These are phyloP conservation scores for Drosophila imparisetae DNA, from an alignment of 2,888 invertebrate species.

Conservation along the genomic window DNA sequence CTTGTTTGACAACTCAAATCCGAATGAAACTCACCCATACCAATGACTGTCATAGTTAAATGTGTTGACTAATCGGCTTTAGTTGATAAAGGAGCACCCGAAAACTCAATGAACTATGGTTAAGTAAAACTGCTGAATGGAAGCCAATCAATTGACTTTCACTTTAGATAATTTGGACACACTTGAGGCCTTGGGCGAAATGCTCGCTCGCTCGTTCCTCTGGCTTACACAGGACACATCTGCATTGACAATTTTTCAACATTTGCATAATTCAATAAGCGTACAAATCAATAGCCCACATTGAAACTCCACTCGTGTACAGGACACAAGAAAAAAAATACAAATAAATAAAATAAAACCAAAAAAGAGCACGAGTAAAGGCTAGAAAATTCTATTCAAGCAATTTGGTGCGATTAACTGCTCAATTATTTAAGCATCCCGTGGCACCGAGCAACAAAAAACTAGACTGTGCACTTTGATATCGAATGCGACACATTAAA, in stretches of 20 bases:
- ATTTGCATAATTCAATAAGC: slow-evolving; percentile 78
- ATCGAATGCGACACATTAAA: background rate
- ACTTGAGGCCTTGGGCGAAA: slow-evolving; percentile 1
- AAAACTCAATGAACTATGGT: slow-evolving; percentile 12
- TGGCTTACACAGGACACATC: slow-evolving; percentile 44
- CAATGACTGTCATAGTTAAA: slow-evolving; percentile 36
- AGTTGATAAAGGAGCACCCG: slow-evolving; percentile 33
- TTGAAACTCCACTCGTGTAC: slow-evolving; percentile 19
- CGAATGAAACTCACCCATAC: slow-evolving; percentile 17
- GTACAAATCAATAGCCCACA: slow-evolving; percentile 66
- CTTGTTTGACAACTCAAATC: slow-evolving; percentile 44
- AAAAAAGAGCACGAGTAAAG: slow-evolving; percentile 11
- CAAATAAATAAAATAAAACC: background rate
- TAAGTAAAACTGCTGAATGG: slow-evolving; percentile 55
- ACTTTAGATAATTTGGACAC: slow-evolving; percentile 58
- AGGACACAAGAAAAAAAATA: background rate
- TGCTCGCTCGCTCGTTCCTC: slow-evolving; percentile 3
- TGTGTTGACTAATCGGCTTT: slow-evolving; percentile 58
- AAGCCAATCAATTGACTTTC: slow-evolving; percentile 70
- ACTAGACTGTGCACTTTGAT: too few relatives aligned
- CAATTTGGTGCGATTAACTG: slow-evolving; percentile 79
- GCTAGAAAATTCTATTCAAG: slow-evolving; percentile 63
- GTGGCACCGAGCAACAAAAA: slow-evolving; percentile 28
- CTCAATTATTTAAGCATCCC: slow-evolving; percentile 75
- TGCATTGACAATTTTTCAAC: slow-evolving; percentile 63